Evolutionary conservation across 2,888 invertebrate genomes (phyloP), one percentile per base, ranked within the genome.

Genomic region (Chloroclysta siterata): DNA sequence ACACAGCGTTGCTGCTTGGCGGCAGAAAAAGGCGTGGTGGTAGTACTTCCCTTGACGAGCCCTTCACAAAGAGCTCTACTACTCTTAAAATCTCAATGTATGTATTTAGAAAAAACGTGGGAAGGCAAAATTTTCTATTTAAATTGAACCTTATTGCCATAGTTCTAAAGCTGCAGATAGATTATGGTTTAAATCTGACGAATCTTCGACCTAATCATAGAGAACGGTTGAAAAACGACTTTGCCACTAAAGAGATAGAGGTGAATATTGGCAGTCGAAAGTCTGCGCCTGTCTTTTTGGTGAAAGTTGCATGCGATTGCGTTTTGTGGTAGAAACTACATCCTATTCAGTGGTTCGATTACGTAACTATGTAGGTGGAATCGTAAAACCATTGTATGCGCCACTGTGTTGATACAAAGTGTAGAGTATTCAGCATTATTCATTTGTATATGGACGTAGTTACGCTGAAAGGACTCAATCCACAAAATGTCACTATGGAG

Each of bases 231-330:
- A 59, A 44, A 42, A 22, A 48, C 11, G 0, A 54, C 54, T 33
- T 44, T 60, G 47, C 7, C 5, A 0, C 10, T 6, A n/a, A 10
- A 22, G 5, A 46, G 1, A 22, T 54, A 33, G 22, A 15, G 48
- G 3, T 22, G 50, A 56, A 48, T 17, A 41, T 28, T 42, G 33
- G 5, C n/a, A 13, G 8, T 50, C 14, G 13, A 39, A 17, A 14
- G 14, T 28, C 36, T 14, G 36, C 29, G 36, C 22, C 22, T 50
- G 46, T 6, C 13, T 7, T 60, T 60, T 60, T 28, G 60, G 60
- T 60, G 60, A 60, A 60, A 60, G 60, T 60, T 53, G 59, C 54
- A 59, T 11, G n/a, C 52, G 41, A 33, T 53, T 46, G 17, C 46
- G 11, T 46, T 46, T 15, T 0, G 15, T 2, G 0, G 44, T 44